Percentiles rank a stretch among this genome's conserved stretches.
phyloP scores from a whole-genome alignment of 2,888 invertebrate genomes.

The Carterocephalus palaemon region DNA sequence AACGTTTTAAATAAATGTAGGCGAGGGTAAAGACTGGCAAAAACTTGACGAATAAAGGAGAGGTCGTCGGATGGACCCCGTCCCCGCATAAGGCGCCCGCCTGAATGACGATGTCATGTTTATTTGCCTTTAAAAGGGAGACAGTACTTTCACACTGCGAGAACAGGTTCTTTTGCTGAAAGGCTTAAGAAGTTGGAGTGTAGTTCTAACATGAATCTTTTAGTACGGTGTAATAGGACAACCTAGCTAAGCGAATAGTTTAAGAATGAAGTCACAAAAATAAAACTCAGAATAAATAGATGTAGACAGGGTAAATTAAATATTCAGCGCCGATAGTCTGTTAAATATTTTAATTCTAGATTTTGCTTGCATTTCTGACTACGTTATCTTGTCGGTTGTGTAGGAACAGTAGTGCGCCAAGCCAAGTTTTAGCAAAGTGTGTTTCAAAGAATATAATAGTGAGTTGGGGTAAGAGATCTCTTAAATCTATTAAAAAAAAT shows the following conservation, averaged over 20 bases:
- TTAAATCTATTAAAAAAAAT: too few relatives aligned
- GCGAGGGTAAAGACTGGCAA: constrained; percentile 55
- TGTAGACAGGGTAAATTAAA: too few relatives aligned
- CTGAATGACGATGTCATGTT: constrained; percentile 70
- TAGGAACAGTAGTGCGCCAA: too few relatives aligned
- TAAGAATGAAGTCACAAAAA: constrained; percentile 41
- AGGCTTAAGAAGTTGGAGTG: constrained; percentile 54
- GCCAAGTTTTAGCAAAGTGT: too few relatives aligned
- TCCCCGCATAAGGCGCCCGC: constrained; percentile 49
- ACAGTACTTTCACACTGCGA: constrained; percentile 46
- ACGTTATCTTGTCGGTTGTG: too few relatives aligned
- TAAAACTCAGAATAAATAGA: constrained; percentile 1
- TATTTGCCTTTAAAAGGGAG: constrained; percentile 68
- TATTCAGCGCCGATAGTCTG: too few relatives aligned
- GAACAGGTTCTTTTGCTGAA: constrained; percentile 40
- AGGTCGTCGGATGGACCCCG: constrained; percentile 55
- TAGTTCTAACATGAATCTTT: constrained; percentile 55
- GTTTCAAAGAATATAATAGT: too few relatives aligned
- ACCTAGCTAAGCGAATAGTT: constrained; percentile 52
- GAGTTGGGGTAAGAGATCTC: too few relatives aligned
- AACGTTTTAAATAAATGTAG: constrained; percentile 54
- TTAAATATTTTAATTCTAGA: too few relatives aligned
- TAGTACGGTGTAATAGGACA: constrained; percentile 45
- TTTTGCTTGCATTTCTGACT: too few relatives aligned
- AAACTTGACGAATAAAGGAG: constrained; percentile 63